These are phyloP conservation scores for Erythrocercus mccallii DNA, from an alignment of 2,113 vertebrate genomes.

Conservation along the genomic window DNA sequence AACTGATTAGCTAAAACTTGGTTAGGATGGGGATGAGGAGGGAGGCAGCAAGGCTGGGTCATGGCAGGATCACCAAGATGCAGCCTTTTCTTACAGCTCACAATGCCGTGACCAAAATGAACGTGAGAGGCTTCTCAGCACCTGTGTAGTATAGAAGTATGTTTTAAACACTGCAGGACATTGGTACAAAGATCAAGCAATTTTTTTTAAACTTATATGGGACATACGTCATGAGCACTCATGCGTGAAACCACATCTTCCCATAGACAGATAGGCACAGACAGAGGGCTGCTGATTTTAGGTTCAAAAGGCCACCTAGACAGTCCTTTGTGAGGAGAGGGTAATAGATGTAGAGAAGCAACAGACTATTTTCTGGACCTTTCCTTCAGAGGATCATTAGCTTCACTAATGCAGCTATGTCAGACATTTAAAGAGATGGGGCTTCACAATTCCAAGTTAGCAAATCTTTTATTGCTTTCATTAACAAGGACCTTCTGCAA, in stretches of 20 bases:
- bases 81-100: neutral
- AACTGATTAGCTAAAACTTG: neutral
- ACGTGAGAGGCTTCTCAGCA: neutral
- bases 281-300: neutral
- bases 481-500: neutral
- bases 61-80: neutral
- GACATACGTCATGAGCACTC: neutral
- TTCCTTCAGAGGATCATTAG: neutral
- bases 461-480: neutral
- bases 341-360: neutral
- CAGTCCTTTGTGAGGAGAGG: neutral
- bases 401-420: neutral
- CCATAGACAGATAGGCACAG: neutral
- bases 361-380: neutral
- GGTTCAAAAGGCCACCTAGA: neutral
- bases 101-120: neutral
- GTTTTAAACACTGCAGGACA: neutral
- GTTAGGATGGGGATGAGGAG: neutral
- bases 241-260: neutral
- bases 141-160: neutral
- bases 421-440: neutral
- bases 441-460: neutral
- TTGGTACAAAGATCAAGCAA: neutral
- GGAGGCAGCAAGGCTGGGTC: neutral
- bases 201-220: neutral